Evolutionary conservation across 2,797 vertebrate species (phyloP), one percentile per base, ranked within the genome.

Genomic region (Sitta carolinensis): DNA sequence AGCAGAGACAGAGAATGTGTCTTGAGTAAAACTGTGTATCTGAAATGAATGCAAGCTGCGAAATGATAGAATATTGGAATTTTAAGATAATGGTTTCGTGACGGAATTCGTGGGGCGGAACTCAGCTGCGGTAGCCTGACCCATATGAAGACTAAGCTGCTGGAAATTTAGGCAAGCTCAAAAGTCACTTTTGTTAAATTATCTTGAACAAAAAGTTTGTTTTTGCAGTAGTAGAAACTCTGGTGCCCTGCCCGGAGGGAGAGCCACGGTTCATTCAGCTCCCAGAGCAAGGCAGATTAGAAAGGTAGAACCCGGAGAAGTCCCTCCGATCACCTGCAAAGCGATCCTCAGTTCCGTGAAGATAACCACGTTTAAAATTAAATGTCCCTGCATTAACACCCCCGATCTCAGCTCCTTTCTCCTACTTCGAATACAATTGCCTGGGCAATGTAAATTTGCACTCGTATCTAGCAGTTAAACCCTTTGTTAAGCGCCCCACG

Each of bases 281-380:
- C 43, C 82, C 34, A 34, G 62, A 69, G 36, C 5, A 26, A 47
- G 27, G 67, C 43, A 36, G 50, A 75, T 63, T 29, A 32, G 30
- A 74, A 83, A 48, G 11, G 45, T 6, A 40, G 29, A 14, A 38
- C 20, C 57, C 29, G 48, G 58, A 50, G 52, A 79, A 85, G 47
- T 40, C 47, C 42, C 76, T 75, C 42, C 52, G 57, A 91, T 88
- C 63, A 78, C 84, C 62, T 61, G 85, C 88, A 64, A 91, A 96
- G 91, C 20, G 68, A 25, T 38, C 78, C 66, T 74, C 61, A n/a
- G 38, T 42, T 93, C 83, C 10, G 27, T 40, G 51, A 89, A 89
- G 78, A 87, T 72, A 91, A 80, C 27, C 47, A 20, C 8, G 2
- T 3, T 81, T 51, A 78, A 73, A 86, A 87, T 29, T 45, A 63